phyloP scores from a whole-genome alignment of 2,888 invertebrate genomes.

The Phytoseiulus persimilis region DNA sequence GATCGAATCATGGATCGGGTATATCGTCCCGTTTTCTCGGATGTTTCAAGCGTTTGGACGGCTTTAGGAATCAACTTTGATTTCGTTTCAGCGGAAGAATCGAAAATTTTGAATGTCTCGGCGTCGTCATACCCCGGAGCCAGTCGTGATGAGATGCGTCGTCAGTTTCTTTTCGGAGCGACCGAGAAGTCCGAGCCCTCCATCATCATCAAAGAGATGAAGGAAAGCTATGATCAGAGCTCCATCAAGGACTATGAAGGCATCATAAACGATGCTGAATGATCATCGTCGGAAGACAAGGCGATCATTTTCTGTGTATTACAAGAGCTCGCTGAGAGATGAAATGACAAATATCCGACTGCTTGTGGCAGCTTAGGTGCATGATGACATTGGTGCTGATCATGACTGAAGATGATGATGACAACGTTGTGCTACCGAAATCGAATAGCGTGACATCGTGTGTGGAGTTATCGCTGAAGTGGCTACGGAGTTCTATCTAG shows the following conservation, averaged over 20 bases:
- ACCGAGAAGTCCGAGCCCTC: constrained; percentile 12
- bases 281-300: background rate
- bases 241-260: constrained; percentile 32
- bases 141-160: constrained; percentile 12
- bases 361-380: background rate
- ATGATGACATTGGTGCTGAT: background rate
- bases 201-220: constrained; percentile 36
- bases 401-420: background rate
- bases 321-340: background rate
- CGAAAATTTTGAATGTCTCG: background rate
- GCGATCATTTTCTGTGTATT: background rate
- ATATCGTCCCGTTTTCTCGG: background rate
- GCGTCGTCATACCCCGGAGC: background rate
- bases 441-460: background rate
- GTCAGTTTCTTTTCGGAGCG: constrained; percentile 25
- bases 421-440: background rate
- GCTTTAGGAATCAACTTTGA: background rate
- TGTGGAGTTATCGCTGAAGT: background rate
- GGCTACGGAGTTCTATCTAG: background rate
- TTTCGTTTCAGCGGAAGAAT: background rate
- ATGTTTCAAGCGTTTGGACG: background rate
- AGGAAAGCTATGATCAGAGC: constrained; percentile 37
- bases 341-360: background rate
- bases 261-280: constrained; percentile 14
- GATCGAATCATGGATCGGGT: too few species aligned